A percentile compares a stretch with the other conserved stretches of the same genome.
Evolutionary conservation across 2,113 vertebrate species (phyloP).

Genomic region (Tetraodon nigroviridis): DNA sequence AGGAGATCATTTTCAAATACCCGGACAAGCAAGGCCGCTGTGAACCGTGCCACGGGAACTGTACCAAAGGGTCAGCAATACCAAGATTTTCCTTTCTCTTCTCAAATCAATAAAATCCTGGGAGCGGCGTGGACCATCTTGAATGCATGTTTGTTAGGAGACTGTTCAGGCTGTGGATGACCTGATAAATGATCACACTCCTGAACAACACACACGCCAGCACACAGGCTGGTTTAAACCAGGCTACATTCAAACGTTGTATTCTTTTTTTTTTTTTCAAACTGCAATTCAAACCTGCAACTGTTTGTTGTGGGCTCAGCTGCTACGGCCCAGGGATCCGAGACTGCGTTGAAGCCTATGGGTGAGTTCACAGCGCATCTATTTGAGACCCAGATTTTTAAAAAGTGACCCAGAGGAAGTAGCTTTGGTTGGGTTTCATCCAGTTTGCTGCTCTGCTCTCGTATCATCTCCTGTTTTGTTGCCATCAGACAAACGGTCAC

Average conservation of each 20-base stretch:
- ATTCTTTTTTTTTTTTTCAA: not conserved
- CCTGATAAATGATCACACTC: too few relatives aligned
- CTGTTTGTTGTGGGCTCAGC: slow-evolving; percentile 52
- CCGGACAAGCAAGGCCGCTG: slow-evolving; percentile 75
- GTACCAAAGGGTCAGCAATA: slow-evolving; percentile 78
- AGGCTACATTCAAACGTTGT: not conserved
- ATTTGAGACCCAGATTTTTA: not conserved
- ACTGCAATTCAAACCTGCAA: not conserved
- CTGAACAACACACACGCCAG: too few relatives aligned
- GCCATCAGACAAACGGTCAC: slow-evolving; percentile 73
- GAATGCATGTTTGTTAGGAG: too few relatives aligned
- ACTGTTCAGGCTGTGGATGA: too few relatives aligned
- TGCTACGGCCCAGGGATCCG: slow-evolving; percentile 76
- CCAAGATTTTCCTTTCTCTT: too few relatives aligned
- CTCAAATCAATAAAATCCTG: too few relatives aligned
- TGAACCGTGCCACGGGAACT: slow-evolving; percentile 84
- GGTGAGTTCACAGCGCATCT: not conserved
- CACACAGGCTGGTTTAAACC: too few relatives aligned
- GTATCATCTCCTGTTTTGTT: not conserved
- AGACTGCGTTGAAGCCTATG: slow-evolving; percentile 69
- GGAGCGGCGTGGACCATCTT: too few relatives aligned
- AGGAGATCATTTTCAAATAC: slow-evolving; percentile 87
- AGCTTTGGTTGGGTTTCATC: too few relatives aligned
- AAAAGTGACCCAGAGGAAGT: not conserved
- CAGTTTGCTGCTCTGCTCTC: not conserved